Conservation (phyloP, 1,140 invertebrate species). For the Belonocnema kinseyi region DNA sequence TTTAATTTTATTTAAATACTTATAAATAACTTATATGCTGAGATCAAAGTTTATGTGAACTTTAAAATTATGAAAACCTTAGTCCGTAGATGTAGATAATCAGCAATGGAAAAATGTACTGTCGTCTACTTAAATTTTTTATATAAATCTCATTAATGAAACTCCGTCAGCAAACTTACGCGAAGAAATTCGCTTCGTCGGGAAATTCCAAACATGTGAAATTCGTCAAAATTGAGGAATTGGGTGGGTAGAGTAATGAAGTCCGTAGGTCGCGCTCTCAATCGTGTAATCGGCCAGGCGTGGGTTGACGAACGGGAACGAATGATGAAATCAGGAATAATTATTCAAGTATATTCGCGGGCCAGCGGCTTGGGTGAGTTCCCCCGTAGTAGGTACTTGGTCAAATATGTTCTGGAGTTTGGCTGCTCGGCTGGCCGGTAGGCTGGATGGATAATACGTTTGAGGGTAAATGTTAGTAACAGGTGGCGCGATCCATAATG, state of each 20-base stretch:
- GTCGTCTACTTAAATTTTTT: too few relatives aligned
- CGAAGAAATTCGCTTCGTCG: too few relatives aligned
- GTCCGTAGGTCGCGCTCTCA: background rate
- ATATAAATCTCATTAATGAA: too few relatives aligned
- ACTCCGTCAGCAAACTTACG: too few relatives aligned
- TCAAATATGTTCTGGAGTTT: conserved; percentile 71
- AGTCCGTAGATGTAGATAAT: too few relatives aligned
- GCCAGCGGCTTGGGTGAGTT: conserved; percentile 34
- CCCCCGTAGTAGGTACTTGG: conserved; percentile 33
- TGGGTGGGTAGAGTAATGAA: conserved; percentile 27
- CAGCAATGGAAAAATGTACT: too few relatives aligned
- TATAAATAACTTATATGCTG: too few relatives aligned
- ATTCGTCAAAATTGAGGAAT: background rate
- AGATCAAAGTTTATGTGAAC: too few relatives aligned
- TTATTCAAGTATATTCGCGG: conserved; percentile 65
- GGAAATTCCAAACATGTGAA: background rate
- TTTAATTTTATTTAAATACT: too few relatives aligned
- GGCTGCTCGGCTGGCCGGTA: conserved; percentile 54
- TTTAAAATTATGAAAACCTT: too few relatives aligned
- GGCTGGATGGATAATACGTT: conserved; percentile 67
- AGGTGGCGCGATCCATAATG: conserved; percentile 72
- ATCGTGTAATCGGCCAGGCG: background rate
- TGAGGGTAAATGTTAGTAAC: conserved; percentile 71
- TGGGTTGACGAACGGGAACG: conserved; percentile 44
- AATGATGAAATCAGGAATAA: conserved; percentile 69